A percentile compares a stretch with the other conserved stretches of the same genome.
Conservation (phyloP, 2,113 vertebrate species). For the Chamaetylas fuelleborni region DNA sequence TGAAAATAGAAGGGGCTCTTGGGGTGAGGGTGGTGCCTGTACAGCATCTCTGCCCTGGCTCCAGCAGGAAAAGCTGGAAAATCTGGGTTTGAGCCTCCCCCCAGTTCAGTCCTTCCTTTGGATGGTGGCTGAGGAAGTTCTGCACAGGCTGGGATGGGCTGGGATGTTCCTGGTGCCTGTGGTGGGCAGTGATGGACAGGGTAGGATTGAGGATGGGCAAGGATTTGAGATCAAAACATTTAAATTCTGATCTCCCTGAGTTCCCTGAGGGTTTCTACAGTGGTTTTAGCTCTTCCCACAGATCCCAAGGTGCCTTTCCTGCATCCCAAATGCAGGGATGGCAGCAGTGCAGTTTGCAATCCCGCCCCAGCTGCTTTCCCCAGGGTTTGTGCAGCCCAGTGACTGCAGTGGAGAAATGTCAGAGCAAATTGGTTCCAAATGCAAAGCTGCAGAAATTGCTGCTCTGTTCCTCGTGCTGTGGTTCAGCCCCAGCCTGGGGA, state of each 20-base stretch:
- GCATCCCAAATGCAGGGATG: background rate
- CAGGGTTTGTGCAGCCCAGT: accelerated
- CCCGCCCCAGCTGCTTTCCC: background rate
- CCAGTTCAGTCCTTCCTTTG: accelerated
- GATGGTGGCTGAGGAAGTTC: background rate
- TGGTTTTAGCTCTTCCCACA: background rate
- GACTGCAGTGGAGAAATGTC: background rate
- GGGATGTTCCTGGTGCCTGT: accelerated
- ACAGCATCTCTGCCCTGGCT: background rate
- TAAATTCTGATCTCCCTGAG: accelerated
- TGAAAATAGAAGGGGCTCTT: accelerated
- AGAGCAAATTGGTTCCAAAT: background rate
- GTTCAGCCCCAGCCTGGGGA: background rate
- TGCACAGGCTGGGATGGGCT: background rate
- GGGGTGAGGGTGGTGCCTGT: accelerated
- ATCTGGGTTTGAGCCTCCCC: background rate
- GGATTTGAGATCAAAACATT: accelerated
- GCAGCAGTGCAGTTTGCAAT: accelerated
- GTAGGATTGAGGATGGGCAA: background rate
- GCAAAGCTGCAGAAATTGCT: background rate
- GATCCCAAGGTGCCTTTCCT: background rate
- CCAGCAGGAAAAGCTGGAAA: background rate
- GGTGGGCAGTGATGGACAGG: background rate
- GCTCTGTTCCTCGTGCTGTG: background rate
- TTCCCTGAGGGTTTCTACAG: accelerated